Evolutionary conservation across 1,140 invertebrate genomes (phyloP).

Genomic region (Drusus annulatus): DNA sequence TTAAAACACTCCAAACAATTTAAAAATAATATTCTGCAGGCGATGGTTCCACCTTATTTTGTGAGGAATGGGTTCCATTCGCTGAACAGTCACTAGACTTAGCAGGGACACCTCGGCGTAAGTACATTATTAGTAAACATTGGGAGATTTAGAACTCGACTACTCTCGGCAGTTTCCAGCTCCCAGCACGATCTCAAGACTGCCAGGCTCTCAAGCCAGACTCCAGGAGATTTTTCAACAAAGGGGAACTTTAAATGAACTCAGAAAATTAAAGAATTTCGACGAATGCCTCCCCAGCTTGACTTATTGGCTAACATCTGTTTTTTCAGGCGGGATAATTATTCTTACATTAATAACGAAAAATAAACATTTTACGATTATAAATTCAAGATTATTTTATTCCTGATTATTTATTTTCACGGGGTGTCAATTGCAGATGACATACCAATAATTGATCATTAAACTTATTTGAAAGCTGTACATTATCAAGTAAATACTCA

Average conservation of each 20-base stretch:
- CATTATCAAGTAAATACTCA: no score
- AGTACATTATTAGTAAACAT: conserved; percentile 22
- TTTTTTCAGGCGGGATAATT: neutral
- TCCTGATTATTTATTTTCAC: no score
- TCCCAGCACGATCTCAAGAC: neutral
- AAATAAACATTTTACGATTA: no score
- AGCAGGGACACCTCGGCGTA: neutral
- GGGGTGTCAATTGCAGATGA: no score
- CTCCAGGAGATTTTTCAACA: neutral
- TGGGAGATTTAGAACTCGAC: neutral
- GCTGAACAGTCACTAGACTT: neutral
- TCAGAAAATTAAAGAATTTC: conserved; percentile 18
- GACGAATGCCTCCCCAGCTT: neutral
- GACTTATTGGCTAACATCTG: neutral
- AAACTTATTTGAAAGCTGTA: no score
- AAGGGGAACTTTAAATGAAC: conserved; percentile 7
- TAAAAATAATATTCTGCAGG: no score
- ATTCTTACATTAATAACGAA: no score
- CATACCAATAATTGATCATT: no score
- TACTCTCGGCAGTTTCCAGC: no score
- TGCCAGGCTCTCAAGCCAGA: neutral
- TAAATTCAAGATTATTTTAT: no score
- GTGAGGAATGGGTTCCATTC: neutral
- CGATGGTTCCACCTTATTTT: no score
- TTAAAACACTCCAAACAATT: no score